Conservation (phyloP, 2,888 invertebrate genomes). For the Sphinx pinastri region DNA sequence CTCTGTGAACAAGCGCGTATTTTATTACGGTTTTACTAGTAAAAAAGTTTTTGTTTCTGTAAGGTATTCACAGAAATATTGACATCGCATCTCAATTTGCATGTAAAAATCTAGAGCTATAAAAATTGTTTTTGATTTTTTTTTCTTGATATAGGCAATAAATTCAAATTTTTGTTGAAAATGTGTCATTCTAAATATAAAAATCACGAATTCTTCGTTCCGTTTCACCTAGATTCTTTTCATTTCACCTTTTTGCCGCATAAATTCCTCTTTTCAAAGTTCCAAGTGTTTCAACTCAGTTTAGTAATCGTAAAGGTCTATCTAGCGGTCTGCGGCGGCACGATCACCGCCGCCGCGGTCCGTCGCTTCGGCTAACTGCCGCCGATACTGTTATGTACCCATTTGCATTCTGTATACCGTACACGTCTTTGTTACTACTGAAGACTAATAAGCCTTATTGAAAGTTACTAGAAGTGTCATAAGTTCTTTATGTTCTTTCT, state of each 20-base stretch:
- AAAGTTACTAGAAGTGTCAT: no score
- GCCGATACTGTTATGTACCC: conserved; percentile 35
- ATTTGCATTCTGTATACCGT: conserved; percentile 8
- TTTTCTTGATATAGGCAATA: no score
- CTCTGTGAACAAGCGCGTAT: background rate
- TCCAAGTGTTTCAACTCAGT: background rate
- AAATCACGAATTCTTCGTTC: no score
- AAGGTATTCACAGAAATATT: no score
- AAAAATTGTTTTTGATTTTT: no score
- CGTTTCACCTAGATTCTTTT: no score
- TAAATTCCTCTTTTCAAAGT: background rate
- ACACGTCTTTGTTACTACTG: background rate
- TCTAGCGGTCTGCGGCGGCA: background rate
- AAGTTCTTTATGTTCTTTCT: no score
- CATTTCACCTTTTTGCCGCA: background rate
- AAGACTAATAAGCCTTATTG: background rate
- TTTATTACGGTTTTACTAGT: background rate
- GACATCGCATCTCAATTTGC: no score
- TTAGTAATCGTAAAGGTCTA: background rate
- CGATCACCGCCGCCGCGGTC: conserved; percentile 32
- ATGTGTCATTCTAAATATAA: no score
- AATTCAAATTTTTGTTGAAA: background rate
- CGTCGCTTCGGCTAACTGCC: conserved; percentile 39
- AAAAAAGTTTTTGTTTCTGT: no score
- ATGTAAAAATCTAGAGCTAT: no score